Percentiles rank a stretch among this genome's conserved stretches.
Conservation (phyloP, 2,113 vertebrate genomes). For the Cheilinus undulatus region DNA sequence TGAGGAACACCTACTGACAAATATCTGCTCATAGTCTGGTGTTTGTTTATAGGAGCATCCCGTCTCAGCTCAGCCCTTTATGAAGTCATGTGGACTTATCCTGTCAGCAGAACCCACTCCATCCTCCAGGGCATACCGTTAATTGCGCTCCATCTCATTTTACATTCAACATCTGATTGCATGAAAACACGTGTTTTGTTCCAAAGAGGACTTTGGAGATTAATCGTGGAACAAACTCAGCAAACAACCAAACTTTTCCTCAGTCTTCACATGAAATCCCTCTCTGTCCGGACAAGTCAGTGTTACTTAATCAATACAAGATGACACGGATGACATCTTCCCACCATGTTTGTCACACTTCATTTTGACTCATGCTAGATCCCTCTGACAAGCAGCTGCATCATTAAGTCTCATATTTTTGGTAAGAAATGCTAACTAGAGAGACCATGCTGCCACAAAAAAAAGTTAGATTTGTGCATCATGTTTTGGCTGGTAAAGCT, state of each 20-base stretch:
- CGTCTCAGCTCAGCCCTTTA: constrained; percentile 1
- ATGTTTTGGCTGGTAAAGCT: constrained; percentile 40
- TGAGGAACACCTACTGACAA: background rate
- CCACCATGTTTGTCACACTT: constrained; percentile 18
- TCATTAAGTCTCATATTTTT: constrained; percentile 13
- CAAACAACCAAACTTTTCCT: background rate
- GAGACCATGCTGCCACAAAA: constrained; percentile 2
- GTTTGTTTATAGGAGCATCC: constrained; percentile 16
- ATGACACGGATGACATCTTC: constrained; percentile 14
- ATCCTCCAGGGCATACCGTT: constrained; percentile 8
- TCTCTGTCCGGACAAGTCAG: constrained; percentile 12
- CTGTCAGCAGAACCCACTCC: background rate
- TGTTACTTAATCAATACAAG: constrained; percentile 29
- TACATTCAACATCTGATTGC: constrained; percentile 13
- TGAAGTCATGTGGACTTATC: constrained; percentile 11
- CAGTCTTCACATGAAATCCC: constrained; percentile 21
- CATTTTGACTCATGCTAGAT: constrained; percentile 4
- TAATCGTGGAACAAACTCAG: constrained; percentile 6
- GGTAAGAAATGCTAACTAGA: constrained; percentile 35
- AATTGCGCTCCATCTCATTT: constrained; percentile 24
- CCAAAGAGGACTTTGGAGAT: constrained; percentile 20
- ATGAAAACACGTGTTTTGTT: constrained; percentile 1
- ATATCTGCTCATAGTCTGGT: constrained; percentile 21
- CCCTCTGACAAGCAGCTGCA: constrained; percentile 19
- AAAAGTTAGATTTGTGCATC: constrained; percentile 24